Conservation (phyloP, 2,797 vertebrate species). For the Cirrhinus mrigala region DNA sequence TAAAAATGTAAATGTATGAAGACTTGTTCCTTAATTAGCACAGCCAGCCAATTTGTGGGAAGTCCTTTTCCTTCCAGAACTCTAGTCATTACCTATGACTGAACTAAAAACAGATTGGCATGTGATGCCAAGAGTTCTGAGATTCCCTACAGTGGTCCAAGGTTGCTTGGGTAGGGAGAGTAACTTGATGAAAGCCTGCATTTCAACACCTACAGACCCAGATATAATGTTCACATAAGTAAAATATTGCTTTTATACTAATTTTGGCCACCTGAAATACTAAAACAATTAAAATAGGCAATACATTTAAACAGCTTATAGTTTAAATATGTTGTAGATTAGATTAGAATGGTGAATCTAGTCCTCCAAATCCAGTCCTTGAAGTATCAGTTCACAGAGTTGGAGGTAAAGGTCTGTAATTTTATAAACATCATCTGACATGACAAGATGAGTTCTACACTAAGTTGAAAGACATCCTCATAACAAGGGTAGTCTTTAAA, state of each 20-base stretch:
- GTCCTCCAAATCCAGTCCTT: background rate
- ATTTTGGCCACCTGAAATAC: no score
- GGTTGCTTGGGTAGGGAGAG: background rate
- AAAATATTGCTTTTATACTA: no score
- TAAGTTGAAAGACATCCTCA: conserved; percentile 56
- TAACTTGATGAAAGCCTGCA: no score
- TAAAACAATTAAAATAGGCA: no score
- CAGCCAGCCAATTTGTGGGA: background rate
- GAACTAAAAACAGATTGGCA: no score
- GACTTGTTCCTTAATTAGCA: background rate
- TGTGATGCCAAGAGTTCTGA: no score
- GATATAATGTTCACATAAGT: no score
- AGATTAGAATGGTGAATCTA: background rate
- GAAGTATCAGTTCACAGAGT: background rate
- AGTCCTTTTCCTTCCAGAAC: background rate
- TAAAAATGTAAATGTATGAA: background rate
- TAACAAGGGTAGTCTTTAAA: conserved; percentile 56
- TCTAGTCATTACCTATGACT: background rate
- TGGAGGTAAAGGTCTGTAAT: conserved; percentile 52
- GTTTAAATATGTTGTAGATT: background rate
- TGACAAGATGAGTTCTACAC: conserved; percentile 52
- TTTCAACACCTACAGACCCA: background rate
- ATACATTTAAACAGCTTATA: no score
- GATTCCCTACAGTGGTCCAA: background rate
- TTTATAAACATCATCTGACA: conserved; percentile 54